Evolutionary conservation across 2,113 vertebrate genomes (phyloP), one percentile per base, ranked within the genome.

Genomic region (Pomatostomus ruficeps): DNA sequence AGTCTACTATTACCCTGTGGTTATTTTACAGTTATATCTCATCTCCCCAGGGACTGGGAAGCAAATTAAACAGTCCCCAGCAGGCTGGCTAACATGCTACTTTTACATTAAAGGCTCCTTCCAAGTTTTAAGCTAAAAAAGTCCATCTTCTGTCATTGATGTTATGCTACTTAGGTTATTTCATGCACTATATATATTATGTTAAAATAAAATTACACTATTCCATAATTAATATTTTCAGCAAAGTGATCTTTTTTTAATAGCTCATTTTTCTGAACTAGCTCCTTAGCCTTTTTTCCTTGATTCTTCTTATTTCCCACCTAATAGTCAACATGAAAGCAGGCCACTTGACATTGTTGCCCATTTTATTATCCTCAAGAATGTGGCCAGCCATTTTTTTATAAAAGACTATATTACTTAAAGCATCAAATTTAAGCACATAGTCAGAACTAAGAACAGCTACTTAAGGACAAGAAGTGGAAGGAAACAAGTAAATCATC

Each of bases 401-500:
- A 54, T 43, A 66, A 20, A 83, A 83, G 5, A 40, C 43, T 28
- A 1, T 25, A 23, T 61, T 61, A 49, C 12, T 85, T 61, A 70
- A 57, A 80, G 33, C 35, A 58, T 29, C 28, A 38, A 65, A 88
- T 54, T 75, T 49, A 67, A 81, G 48, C 35, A 67, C 29, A 31
- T 14, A 79, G n/a, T 68, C 77, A 82, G 29, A 87, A 79, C 31
- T 51, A 85, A 85, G 85, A 92, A 81, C n/a, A 84, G 24, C 14
- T 86, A 59, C 35, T 85, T 54, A 83, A 85, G 84, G 80, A 91
- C 46, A 79, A 78, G 55, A 89, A 94, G 54, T 19, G 21, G 66
- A 94, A 93, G 83, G 42, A 96, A 95, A 84, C 22, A 74, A 91
- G 65, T 33, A 91, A 91, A 78, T 48, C 45, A 79, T 52, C 28